Percentiles rank a stretch among this genome's conserved stretches.
Conservation (phyloP, 2,797 vertebrate genomes). For the Myotis pilosus region DNA sequence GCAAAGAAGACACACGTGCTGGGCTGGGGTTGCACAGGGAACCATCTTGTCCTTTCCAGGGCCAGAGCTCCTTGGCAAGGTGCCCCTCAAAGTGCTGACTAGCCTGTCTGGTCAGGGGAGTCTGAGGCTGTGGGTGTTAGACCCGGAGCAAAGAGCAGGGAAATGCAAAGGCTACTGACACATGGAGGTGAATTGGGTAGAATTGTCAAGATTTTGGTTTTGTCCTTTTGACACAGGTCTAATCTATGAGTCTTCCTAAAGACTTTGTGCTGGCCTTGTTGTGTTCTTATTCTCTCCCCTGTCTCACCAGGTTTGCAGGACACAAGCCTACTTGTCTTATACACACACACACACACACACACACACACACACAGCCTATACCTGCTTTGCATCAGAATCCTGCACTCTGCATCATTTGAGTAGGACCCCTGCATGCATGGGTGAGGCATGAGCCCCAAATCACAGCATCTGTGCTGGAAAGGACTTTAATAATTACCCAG, state of each 20-base stretch:
- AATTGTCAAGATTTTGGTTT: not conserved
- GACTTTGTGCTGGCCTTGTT: not conserved
- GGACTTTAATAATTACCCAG: fast-evolving
- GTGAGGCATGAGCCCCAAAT: not conserved
- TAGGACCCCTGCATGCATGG: not conserved
- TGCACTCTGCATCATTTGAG: not conserved
- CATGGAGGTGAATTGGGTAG: not conserved
- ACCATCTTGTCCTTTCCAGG: fast-evolving
- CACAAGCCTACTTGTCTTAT: not conserved
- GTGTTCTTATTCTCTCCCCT: not conserved
- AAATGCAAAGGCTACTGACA: not conserved
- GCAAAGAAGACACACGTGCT: slow-evolving; percentile 23
- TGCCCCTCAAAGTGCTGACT: not conserved
- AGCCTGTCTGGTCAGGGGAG: fast-evolving
- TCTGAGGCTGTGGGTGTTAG: not conserved
- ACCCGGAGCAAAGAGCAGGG: not conserved
- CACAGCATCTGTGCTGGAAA: not conserved
- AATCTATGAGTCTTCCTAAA: not conserved
- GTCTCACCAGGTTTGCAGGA: not conserved
- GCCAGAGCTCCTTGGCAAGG: not conserved
- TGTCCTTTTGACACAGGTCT: not conserved
- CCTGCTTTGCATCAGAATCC: not conserved
- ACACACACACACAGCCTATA: not conserved
- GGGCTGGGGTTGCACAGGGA: fast-evolving
- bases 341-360: not conserved